A percentile compares a stretch with the other conserved stretches of the same genome.
phyloP scores from a whole-genome alignment of 2,797 vertebrate species.

The Rhinogobio ventralis region DNA sequence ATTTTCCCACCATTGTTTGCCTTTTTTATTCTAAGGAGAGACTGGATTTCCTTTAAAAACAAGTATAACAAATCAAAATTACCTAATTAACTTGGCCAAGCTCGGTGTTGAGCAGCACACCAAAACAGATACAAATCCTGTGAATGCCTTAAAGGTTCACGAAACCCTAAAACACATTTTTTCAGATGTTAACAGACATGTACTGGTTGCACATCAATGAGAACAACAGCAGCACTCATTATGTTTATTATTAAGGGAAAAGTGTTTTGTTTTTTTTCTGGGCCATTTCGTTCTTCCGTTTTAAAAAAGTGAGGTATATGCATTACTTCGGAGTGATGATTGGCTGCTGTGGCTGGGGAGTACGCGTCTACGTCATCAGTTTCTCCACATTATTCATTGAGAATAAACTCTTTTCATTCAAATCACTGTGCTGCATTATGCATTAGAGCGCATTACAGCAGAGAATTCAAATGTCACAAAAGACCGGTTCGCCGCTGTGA shows the following conservation, averaged over 20 bases:
- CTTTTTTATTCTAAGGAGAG: conserved; percentile 27
- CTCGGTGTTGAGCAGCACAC: not conserved
- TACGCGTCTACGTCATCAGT: too few relatives aligned
- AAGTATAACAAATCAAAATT: conserved; percentile 34
- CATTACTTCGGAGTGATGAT: not conserved
- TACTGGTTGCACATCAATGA: not conserved
- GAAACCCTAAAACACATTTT: not conserved
- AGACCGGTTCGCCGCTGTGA: too few relatives aligned
- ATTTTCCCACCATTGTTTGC: conserved; percentile 59
- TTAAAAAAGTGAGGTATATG: not conserved
- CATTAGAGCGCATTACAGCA: too few relatives aligned
- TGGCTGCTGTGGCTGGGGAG: not conserved
- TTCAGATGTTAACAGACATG: not conserved
- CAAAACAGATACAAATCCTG: conserved; percentile 27
- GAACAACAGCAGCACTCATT: not conserved
- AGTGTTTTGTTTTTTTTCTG: not conserved
- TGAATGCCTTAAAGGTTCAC: not conserved
- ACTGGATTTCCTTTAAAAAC: conserved; percentile 15
- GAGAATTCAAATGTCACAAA: too few relatives aligned
- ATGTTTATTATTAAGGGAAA: not conserved
- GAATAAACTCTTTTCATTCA: too few relatives aligned
- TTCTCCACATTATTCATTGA: too few relatives aligned
- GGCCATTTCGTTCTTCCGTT: not conserved
- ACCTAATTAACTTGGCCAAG: conserved; percentile 14
- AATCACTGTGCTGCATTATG: too few relatives aligned